These are phyloP conservation scores for Drosophila neocordata DNA, from an alignment of 1,140 invertebrate species.

Conservation along the genomic window DNA sequence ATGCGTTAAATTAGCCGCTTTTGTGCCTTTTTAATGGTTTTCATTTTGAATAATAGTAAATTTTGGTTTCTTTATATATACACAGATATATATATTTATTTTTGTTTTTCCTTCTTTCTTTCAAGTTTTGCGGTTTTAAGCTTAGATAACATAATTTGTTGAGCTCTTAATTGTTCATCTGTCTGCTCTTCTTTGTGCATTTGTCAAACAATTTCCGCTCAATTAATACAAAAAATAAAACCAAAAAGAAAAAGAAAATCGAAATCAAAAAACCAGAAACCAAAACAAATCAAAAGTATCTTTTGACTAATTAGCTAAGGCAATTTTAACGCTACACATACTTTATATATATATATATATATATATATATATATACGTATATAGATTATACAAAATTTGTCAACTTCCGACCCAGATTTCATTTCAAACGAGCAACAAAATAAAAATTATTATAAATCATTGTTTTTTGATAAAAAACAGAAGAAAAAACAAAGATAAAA, in stretches of 20 bases:
- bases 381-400: conserved; percentile 52
- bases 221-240: conserved; percentile 55
- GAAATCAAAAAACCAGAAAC: conserved; percentile 22
- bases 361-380: conserved; percentile 25
- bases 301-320: conserved; percentile 66
- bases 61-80: neutral
- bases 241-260: neutral
- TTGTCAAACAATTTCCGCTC: conserved; percentile 70
- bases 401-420: conserved; percentile 56
- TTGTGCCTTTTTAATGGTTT: conserved; percentile 51
- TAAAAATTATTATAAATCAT: conserved; percentile 65
- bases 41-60: conserved; percentile 13
- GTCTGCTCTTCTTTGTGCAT: conserved; percentile 28
- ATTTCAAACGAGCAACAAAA: conserved; percentile 2
- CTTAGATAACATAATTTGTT: conserved; percentile 14
- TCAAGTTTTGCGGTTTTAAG: conserved; percentile 40
- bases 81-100: too few relatives aligned
- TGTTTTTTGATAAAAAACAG: conserved; percentile 29
- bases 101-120: conserved; percentile 13
- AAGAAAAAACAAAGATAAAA: neutral
- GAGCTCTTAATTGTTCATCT: conserved; percentile 21
- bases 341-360: conserved; percentile 25
- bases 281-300: conserved; percentile 4
- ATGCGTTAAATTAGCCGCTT: conserved; percentile 79
- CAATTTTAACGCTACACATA: conserved; percentile 49